Percentiles rank a stretch among this genome's conserved stretches.
Conservation (phyloP, 37 sponge, comb jelly and placozoan genomes). For the Chondrosia reniformis region DNA sequence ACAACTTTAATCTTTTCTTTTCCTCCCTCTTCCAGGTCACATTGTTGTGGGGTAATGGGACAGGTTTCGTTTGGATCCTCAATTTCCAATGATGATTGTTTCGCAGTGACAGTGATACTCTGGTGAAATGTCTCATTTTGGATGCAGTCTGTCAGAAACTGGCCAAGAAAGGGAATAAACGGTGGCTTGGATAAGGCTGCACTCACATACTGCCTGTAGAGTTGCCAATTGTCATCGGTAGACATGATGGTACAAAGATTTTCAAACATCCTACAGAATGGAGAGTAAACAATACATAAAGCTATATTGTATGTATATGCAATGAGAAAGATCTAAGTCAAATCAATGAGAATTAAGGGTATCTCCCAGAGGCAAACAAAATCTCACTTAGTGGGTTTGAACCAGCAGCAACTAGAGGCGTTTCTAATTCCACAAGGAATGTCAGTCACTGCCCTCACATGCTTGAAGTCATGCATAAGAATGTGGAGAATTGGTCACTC, state of each 20-base stretch:
- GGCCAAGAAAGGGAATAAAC: conserved; percentile 64
- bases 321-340: background rate
- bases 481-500: no score
- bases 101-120: no score
- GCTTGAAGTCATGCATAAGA: no score
- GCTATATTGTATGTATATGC: background rate
- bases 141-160: conserved; percentile 56
- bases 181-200: conserved; percentile 20
- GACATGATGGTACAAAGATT: conserved; percentile 40
- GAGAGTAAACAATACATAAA: background rate
- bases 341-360: background rate
- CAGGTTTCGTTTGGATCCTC: no score
- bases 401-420: no score
- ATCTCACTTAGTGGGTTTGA: no score
- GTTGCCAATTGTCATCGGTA: conserved; percentile 45
- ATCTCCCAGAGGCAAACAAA: background rate
- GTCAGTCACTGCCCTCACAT: no score
- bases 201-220: conserved; percentile 12
- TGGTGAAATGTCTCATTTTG: conserved; percentile 20
- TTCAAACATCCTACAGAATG: conserved; percentile 26
- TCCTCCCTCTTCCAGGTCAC: no score
- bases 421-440: no score
- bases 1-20: no score
- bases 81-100: no score
- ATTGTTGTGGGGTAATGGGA: no score